A percentile compares a stretch with the other conserved stretches of the same genome.
These are phyloP conservation scores for Cerastis rubricosa DNA, from an alignment of 2,888 invertebrate species.

Conservation along the genomic window DNA sequence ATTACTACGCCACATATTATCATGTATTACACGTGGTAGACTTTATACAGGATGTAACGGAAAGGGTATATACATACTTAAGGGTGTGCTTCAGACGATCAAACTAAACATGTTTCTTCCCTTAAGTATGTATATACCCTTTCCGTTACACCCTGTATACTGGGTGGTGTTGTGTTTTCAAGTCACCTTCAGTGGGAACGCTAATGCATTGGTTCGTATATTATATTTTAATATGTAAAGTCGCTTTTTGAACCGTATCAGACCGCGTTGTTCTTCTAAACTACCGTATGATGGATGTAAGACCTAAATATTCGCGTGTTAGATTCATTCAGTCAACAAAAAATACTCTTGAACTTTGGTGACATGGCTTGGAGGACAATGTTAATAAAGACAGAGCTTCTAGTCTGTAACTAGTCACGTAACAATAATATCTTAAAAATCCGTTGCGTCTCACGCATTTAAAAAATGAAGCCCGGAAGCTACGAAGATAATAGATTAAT, in stretches of 20 bases:
- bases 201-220: conserved; percentile 9
- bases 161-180: conserved; percentile 39
- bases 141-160: too few species aligned
- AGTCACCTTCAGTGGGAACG: conserved; percentile 50
- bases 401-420: too few species aligned
- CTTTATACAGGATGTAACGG: too few species aligned
- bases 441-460: not conserved
- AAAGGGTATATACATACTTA: too few species aligned
- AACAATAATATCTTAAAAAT: too few species aligned
- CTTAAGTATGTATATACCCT: too few species aligned
- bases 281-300: conserved; percentile 18
- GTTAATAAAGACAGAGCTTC: conserved; percentile 7
- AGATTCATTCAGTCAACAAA: conserved; percentile 16
- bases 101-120: too few species aligned
- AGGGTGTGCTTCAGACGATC: too few species aligned
- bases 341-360: conserved; percentile 18
- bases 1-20: conserved; percentile 40
- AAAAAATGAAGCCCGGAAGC: not conserved
- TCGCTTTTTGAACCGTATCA: not conserved
- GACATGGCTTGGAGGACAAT: conserved; percentile 9
- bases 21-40: conserved; percentile 39
- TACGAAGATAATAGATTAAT: not conserved
- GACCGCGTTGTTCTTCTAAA: not conserved
- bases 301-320: conserved; percentile 20
- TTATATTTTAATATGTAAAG: not conserved